Conservation (phyloP, 2,888 invertebrate genomes). For the Aricia artaxerxes region DNA sequence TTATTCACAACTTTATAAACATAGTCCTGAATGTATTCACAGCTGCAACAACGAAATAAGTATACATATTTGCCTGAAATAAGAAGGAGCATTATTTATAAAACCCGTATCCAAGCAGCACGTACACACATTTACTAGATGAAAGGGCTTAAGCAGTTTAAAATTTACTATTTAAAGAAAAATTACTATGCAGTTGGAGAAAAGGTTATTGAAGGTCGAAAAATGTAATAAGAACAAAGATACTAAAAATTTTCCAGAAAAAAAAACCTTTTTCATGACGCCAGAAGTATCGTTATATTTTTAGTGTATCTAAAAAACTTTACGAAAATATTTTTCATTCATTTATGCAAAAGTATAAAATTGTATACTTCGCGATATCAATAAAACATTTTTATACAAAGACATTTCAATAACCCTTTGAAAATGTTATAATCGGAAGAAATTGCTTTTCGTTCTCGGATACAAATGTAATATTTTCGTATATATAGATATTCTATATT, state of each 20-base stretch:
- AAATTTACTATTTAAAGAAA: too few relatives aligned
- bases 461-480: constrained; percentile 10
- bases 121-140: too few relatives aligned
- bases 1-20: too few relatives aligned
- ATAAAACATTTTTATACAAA: constrained; percentile 12
- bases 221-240: too few relatives aligned
- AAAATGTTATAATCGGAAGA: constrained; percentile 19
- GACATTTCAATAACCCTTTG: constrained; percentile 12
- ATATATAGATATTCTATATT: not conserved
- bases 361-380: constrained; percentile 5
- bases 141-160: too few relatives aligned
- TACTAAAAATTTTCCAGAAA: not conserved
- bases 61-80: too few relatives aligned
- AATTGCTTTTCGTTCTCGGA: constrained; percentile 14
- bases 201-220: too few relatives aligned
- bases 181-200: too few relatives aligned
- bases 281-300: not conserved
- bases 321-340: not conserved
- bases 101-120: too few relatives aligned
- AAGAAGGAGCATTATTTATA: too few relatives aligned
- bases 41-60: too few relatives aligned
- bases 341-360: not conserved
- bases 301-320: not conserved
- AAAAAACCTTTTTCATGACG: not conserved
- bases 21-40: too few relatives aligned